Percentiles rank a stretch among this genome's conserved stretches.
phyloP scores from a whole-genome alignment of 1,140 invertebrate species.

The Brachionus calyciflorus region DNA sequence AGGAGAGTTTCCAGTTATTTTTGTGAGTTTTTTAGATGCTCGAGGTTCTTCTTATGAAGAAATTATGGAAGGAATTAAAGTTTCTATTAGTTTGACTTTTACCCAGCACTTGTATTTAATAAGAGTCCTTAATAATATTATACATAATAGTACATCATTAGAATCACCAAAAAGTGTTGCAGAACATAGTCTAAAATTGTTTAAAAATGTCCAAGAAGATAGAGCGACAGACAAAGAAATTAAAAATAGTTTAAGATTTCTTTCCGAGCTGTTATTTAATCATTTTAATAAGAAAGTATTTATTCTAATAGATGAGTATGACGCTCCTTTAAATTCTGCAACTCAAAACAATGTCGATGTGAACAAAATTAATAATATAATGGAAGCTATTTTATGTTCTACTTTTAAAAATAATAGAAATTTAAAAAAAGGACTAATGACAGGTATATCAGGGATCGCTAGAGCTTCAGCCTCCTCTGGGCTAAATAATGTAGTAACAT shows the following conservation, averaged over 20 bases:
- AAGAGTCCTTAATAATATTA: background rate
- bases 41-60: conserved; percentile 4
- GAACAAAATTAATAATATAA: too few relatives aligned
- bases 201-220: background rate
- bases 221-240: background rate
- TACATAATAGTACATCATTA: background rate
- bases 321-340: background rate
- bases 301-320: conserved; percentile 30
- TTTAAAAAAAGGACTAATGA: too few relatives aligned
- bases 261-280: background rate
- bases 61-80: background rate
- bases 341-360: too few relatives aligned
- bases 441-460: too few relatives aligned
- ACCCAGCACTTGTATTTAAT: background rate
- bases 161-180: background rate
- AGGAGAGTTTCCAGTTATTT: conserved; percentile 25
- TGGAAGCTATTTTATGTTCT: too few relatives aligned
- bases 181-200: background rate
- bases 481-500: too few relatives aligned
- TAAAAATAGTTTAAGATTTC: conserved; percentile 20
- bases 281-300: conserved; percentile 22
- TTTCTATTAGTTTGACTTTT: conserved; percentile 4
- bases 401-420: too few relatives aligned
- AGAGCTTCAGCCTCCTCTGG: too few relatives aligned
- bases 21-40: conserved; percentile 5